Evolutionary conservation across 92 coral and sea anemone genomes (phyloP), one percentile per base, ranked within the genome.

Genomic region (Heliopora coerulea): DNA sequence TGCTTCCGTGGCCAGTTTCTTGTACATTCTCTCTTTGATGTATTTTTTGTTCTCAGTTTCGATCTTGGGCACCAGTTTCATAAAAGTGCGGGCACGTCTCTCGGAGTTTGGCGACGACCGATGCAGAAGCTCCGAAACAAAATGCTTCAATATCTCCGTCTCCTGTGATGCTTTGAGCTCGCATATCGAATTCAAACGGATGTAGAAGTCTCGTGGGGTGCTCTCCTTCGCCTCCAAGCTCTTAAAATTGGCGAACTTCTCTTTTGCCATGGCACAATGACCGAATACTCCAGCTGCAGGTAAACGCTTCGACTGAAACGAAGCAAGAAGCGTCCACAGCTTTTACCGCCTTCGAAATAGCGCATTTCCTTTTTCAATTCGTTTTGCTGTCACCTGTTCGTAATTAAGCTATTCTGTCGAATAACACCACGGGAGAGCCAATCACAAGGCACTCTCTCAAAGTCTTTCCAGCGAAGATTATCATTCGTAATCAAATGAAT

Each of bases 1-100:
- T 1, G 77, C 77, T 54, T 70, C 77, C 30, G 34, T 34, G 14
- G 77, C 48, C 44, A 70, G 77, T 25, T 34, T 52, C 58, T 42
- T 52, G 42, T 70, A 70, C 77, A 70, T 70, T 35, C 77, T 44
- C 34, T 70, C 77, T 29, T 70, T 54, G 48, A 70, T 70, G 62
- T 70, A 70, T 13, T 70, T 70, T 37, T 54, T 70, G 58, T 70
- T 70, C 52, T 70, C 77, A 5, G 62, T 18, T 32, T 70, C 77
- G 31, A 70, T 70, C 59, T 54, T 70, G 0, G 77, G 77, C 50
- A 63, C 77, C 27, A 70, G 50, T 35, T 70, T 70, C 62, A 70
- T 70, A 20, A 70, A 25, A 19, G 77, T 70, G 0, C 39, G 62
- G 1, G 77, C 77, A 11, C 77, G 77, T 8, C 77, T 11, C 37